Conservation (phyloP, 2,888 invertebrate genomes). For the Protonemura montana region DNA sequence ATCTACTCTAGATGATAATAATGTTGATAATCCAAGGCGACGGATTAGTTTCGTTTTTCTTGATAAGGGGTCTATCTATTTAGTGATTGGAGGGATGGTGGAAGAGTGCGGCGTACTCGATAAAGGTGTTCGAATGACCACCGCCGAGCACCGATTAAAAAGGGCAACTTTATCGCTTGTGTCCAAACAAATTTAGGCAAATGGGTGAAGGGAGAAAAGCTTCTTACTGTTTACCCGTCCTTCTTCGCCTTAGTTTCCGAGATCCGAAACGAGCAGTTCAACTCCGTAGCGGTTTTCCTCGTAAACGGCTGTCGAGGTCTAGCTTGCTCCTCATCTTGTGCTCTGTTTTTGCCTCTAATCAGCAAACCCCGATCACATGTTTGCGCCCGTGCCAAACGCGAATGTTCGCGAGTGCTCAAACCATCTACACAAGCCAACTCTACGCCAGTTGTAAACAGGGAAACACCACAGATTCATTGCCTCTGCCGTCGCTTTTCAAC, state of each 20-base stretch:
- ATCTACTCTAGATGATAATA: background rate
- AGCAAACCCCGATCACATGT: background rate
- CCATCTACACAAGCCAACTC: background rate
- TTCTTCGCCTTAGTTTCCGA: no score
- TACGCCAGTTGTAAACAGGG: background rate
- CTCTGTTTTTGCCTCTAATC: background rate
- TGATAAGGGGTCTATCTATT: background rate
- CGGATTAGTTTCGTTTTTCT: background rate
- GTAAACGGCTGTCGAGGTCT: background rate
- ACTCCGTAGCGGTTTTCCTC: background rate
- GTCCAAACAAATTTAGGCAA: background rate
- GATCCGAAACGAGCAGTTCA: background rate
- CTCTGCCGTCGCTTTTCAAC: background rate
- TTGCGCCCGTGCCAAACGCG: background rate
- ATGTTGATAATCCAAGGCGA: background rate
- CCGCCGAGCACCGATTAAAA: background rate
- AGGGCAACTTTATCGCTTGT: no score
- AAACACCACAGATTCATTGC: slow-evolving; percentile 18
- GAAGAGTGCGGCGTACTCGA: background rate
- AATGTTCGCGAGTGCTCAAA: background rate
- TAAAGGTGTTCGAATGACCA: background rate
- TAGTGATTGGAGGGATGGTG: background rate
- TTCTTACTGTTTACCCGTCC: background rate
- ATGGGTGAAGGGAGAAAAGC: background rate
- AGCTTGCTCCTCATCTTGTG: background rate